These are phyloP conservation scores for Vulpes ferrilata DNA, from an alignment of 2,113 vertebrate genomes.

Conservation along the genomic window DNA sequence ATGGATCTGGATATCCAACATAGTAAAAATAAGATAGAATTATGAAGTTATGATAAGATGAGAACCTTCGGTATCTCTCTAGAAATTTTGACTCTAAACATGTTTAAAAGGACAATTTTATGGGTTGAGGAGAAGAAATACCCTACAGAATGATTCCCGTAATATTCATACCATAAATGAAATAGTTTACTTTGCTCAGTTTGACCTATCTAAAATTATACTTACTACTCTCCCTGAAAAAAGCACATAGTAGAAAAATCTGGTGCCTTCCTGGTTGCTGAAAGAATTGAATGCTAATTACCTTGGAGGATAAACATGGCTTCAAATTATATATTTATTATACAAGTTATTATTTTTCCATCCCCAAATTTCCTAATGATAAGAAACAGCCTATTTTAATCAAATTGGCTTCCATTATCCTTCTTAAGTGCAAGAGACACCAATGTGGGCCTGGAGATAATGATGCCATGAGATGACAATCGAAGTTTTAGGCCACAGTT, in stretches of 20 bases:
- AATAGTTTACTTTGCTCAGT: not conserved
- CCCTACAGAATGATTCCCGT: not conserved
- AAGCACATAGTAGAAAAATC: not conserved
- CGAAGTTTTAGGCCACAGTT: not conserved
- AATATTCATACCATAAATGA: conserved; percentile 34
- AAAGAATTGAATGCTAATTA: conserved; percentile 51
- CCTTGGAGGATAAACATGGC: not conserved
- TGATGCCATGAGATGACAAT: conserved; percentile 27
- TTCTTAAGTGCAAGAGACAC: not conserved
- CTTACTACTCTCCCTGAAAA: not conserved
- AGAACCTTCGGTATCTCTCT: not conserved
- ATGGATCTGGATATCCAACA: not conserved
- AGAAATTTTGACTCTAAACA: not conserved
- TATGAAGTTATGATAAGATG: not conserved
- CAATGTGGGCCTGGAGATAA: not conserved
- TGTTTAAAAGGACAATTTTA: conserved; percentile 27
- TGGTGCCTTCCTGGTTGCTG: not conserved
- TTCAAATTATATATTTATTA: conserved; percentile 7
- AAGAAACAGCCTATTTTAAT: conserved; percentile 57
- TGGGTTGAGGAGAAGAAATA: not conserved
- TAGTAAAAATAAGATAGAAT: conserved; percentile 24
- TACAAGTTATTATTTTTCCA: conserved; percentile 53
- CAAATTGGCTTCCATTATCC: conserved; percentile 1
- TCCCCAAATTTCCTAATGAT: conserved; percentile 58
- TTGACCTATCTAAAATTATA: not conserved